Evolutionary conservation across 2,113 vertebrate genomes (phyloP), one percentile per base, ranked within the genome.

Genomic region (Anoura caudifer): DNA sequence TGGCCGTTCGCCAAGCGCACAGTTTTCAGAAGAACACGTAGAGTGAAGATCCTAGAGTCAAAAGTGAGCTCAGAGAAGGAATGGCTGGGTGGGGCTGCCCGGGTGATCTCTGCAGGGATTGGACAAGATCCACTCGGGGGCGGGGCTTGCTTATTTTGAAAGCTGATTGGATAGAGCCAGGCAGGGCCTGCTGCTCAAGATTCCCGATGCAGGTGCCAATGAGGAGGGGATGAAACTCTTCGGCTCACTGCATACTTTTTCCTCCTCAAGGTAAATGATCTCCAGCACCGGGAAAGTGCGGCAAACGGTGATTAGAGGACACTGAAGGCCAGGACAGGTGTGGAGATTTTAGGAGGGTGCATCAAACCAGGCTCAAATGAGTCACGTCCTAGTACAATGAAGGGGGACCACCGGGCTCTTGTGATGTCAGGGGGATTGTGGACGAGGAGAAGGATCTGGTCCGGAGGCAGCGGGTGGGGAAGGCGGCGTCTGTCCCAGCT

Each of bases 361-460:
- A n/a, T 72, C 20, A 7, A 16, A n/a, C 11, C 56, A 5, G 4
- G 75, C 61, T n/a, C 77, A 4, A 24, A 4, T 26, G 52, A 38
- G 19, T 82, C 43, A 3, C 45, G 0, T n/a, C 33, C 43, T 59
- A 2, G 22, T 36, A 14, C 47, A 54, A 2, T 11, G 22, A 65
- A 45, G 65, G 38, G 26, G 5, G 38, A 33, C 17, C 3, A 5
- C 20, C 10, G 2, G 2, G 13, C 63, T 24, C 4, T 38, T 13
- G 0, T 28, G 14, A 5, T 5, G 1, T 8, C 0, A 0, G 56
- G 38, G 26, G 5, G 17, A 5, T 16, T 26, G 26, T 24, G 41
- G 56, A 67, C 10, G 3, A 7, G 11, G 59, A 61, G 12, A 61
- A 5, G 1, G 63, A 17, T 19, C 75, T 24, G 52, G 38, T 14